Conservation (phyloP, 2,113 vertebrate species). For the Ctenomys sociabilis region DNA sequence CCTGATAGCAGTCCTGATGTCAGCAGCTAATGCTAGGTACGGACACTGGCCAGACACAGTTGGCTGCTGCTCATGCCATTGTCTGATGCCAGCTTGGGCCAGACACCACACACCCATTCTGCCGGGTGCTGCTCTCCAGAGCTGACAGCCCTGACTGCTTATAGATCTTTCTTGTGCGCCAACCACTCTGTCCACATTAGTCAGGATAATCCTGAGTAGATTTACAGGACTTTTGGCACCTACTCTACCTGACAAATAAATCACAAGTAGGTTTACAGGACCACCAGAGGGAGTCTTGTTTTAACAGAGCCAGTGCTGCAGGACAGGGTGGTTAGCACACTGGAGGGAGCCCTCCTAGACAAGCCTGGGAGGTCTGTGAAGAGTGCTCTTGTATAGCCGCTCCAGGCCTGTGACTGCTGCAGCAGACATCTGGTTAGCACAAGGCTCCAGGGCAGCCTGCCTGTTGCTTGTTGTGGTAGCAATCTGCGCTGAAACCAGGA, state of each 20-base stretch:
- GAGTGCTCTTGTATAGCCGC: background rate
- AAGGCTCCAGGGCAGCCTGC: background rate
- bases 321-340: background rate
- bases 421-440: background rate
- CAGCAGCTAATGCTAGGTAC: background rate
- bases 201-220: background rate
- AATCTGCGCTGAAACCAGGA: background rate
- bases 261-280: background rate
- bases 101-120: background rate
- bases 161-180: background rate
- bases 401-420: background rate
- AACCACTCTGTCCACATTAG: background rate
- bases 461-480: background rate
- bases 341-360: background rate
- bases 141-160: background rate
- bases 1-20: background rate
- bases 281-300: background rate
- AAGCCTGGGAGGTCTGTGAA: background rate
- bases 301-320: background rate
- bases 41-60: background rate
- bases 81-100: background rate
- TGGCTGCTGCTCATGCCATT: background rate
- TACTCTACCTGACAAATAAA: background rate
- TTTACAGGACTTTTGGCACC: background rate
- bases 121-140: background rate